phyloP scores from a whole-genome alignment of 1,140 invertebrate species.

The Elymnias hypermnestra region DNA sequence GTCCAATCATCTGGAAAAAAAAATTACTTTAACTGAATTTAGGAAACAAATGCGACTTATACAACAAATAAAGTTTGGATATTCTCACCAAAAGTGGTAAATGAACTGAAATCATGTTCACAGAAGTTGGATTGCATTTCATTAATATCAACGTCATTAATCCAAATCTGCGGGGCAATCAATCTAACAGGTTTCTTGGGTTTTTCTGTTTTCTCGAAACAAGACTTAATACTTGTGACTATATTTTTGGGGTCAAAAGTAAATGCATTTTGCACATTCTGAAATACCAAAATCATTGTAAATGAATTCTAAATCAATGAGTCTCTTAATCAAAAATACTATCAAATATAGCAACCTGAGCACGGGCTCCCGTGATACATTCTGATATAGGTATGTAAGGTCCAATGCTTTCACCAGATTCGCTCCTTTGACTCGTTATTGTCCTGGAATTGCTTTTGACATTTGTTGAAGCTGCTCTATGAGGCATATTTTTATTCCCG shows the following conservation, averaged over 20 bases:
- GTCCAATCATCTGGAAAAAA: constrained; percentile 41
- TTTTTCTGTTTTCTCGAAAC: constrained; percentile 25
- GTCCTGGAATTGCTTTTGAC: neutral
- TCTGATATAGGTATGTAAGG: constrained; percentile 92
- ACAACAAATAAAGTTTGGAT: neutral
- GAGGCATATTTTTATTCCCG: no score
- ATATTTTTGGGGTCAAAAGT: constrained; percentile 54
- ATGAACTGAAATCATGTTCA: constrained; percentile 57
- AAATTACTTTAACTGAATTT: constrained; percentile 1
- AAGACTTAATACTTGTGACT: constrained; percentile 35
- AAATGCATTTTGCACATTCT: constrained; percentile 41
- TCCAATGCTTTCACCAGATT: constrained; percentile 61
- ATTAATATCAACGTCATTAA: constrained; percentile 47
- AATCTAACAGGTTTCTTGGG: constrained; percentile 32
- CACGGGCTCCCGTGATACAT: constrained; percentile 88
- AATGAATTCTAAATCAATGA: no score
- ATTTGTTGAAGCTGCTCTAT: no score
- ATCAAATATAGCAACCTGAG: constrained; percentile 31
- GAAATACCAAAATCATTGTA: neutral
- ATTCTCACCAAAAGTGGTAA: constrained; percentile 50
- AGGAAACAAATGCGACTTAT: constrained; percentile 1
- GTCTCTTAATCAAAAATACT: neutral
- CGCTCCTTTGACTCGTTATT: constrained; percentile 25
- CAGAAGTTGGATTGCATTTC: constrained; percentile 59
- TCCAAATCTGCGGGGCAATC: constrained; percentile 50